Evolutionary conservation across 2,113 vertebrate species (phyloP).

Genomic region (Pseudorhombus dupliciocellatus): DNA sequence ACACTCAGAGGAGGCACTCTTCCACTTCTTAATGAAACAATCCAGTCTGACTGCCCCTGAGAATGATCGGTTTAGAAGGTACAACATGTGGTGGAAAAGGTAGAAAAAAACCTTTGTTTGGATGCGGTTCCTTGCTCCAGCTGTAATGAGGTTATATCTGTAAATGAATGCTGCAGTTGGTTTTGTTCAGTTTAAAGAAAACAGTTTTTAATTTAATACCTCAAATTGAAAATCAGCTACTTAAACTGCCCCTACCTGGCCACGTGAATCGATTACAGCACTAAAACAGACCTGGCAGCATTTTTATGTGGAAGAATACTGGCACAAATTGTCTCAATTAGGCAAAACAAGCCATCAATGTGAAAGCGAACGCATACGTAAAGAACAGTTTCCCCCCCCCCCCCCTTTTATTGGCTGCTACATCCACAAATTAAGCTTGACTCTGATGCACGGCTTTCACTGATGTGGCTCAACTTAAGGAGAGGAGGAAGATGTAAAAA

Average conservation of each 20-base stretch:
- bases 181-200: constrained; percentile 26
- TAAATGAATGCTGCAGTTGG: constrained; percentile 9
- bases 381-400: constrained; percentile 8
- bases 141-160: background rate
- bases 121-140: constrained; percentile 26
- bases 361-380: constrained; percentile 39
- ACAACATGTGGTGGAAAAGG: constrained; percentile 8
- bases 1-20: constrained; percentile 87
- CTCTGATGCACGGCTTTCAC: constrained; percentile 36
- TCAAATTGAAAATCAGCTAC: constrained; percentile 23
- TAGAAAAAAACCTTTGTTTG: constrained; percentile 47
- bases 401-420: constrained; percentile 7
- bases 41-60: constrained; percentile 9
- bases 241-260: constrained; percentile 9
- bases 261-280: constrained; percentile 27
- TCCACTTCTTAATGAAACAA: constrained; percentile 73
- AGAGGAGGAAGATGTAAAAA: constrained; percentile 10
- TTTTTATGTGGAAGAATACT: constrained; percentile 14
- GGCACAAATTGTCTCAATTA: constrained; percentile 21
- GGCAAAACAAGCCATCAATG: constrained; percentile 13
- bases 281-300: constrained; percentile 1
- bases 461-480: constrained; percentile 20
- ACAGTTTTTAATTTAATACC: constrained; percentile 26
- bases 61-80: background rate
- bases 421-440: constrained; percentile 16